Base-by-base conservation (phyloP, 2,888 invertebrate species). In the Acronicta aceris region DNA sequence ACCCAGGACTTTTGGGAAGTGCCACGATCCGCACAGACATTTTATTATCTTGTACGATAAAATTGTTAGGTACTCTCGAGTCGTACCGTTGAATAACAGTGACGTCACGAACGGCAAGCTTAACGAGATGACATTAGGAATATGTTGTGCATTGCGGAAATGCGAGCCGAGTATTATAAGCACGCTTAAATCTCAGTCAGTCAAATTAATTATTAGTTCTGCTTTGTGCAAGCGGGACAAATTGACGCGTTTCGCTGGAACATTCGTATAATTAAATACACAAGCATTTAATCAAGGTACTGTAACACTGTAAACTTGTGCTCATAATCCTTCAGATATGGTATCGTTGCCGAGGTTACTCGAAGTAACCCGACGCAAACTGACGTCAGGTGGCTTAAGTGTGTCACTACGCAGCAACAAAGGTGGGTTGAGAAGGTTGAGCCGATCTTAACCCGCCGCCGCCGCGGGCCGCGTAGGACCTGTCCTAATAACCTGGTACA, bases 401-500 rank as follows among this genome's bases (percentile, higher is more conserved):
- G 67, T 81, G 81, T 81, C 81, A 81, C 75, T 75, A 72, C 75
- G 73, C 74, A 79, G 77, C 76, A 79, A 80, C 81, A 82, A 84
- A 81, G 78, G 79, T 74, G 73, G 74, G 76, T 81, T 66, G 81
- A 86, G 86, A 76, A 72, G 72, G 76, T 79, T 70, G 81, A 87
- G 86, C 84, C 82, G 79, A 79, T 85, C 85, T 86, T 85, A 86
- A 84, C 84, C 84, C 81, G 65, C 74, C 77, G 78, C 55, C 57
- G 59, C 71, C 75, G 82, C 82, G 81, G 79, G 75, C 75, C 78
- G 76, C 84, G 80, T 82, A 83, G 81, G 83, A 86, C 86, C 88
- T 87, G 88, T 87, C 88, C 91, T 91, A 92, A 91, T 92, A 93
- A 92, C 89, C 84, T 78, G 83, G 79, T 84, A 91, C 92, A 92